Evolutionary conservation across 2,797 vertebrate genomes (phyloP).

Genomic region (Tapirus indicus): DNA sequence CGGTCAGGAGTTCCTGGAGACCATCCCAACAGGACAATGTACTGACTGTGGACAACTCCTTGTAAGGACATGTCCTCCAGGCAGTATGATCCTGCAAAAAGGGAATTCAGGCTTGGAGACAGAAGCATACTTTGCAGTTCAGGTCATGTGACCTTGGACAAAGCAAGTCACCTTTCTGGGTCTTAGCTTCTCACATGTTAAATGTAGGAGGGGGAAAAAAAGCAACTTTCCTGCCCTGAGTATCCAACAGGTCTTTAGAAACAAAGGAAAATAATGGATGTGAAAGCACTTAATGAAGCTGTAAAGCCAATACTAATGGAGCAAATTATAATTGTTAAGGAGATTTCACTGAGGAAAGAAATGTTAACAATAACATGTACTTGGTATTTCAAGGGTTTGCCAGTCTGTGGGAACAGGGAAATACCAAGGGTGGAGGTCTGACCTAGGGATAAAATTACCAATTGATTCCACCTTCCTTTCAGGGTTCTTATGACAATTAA

Average conservation of each 20-base stretch:
- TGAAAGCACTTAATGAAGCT: not conserved
- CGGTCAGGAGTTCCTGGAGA: not conserved
- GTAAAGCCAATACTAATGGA: not conserved
- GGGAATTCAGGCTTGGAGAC: not conserved
- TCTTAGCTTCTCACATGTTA: not conserved
- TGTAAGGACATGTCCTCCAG: not conserved
- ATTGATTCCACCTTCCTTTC: constrained; percentile 74
- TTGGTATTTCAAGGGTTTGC: constrained; percentile 51
- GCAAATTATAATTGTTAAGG: not conserved
- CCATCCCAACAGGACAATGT: not conserved
- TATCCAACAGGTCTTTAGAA: constrained; percentile 19
- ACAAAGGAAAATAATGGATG: not conserved
- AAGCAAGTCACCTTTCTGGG: not conserved
- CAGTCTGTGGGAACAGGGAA: constrained; percentile 73
- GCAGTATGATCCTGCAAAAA: not conserved
- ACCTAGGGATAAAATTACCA: constrained; percentile 76
- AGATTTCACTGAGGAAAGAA: not conserved
- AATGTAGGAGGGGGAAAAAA: not conserved
- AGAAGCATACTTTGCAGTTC: not conserved
- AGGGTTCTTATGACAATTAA: constrained; percentile 76
- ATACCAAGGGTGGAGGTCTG: constrained; percentile 53
- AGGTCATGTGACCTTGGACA: not conserved
- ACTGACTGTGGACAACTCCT: not conserved
- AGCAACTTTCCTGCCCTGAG: not conserved
- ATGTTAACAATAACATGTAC: not conserved